Percentiles rank a stretch among this genome's conserved stretches.
phyloP scores from a whole-genome alignment of 2,113 vertebrate genomes.

The Suncus etruscus region DNA sequence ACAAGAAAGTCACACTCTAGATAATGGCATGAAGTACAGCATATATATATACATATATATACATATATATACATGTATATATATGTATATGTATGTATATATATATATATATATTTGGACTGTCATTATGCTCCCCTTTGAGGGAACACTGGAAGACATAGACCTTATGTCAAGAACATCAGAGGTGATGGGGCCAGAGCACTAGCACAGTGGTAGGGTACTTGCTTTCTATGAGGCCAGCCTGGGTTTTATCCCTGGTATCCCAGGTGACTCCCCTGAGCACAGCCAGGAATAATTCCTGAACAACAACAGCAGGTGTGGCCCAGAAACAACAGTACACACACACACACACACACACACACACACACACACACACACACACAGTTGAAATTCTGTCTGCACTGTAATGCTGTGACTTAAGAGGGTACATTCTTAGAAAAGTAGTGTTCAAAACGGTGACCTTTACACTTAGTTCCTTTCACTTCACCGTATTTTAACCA shows the following conservation, averaged over 20 bases:
- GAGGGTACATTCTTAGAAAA: not conserved
- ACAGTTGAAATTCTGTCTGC: not conserved
- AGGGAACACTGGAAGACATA: not conserved
- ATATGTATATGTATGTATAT: too few relatives aligned
- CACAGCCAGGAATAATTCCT: too few relatives aligned
- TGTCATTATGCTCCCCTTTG: not conserved
- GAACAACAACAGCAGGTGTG: too few relatives aligned
- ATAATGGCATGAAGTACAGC: not conserved
- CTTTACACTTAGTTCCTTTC: not conserved
- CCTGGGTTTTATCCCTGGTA: too few relatives aligned
- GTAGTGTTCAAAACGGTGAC: not conserved
- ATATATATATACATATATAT: too few relatives aligned
- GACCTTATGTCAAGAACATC: not conserved
- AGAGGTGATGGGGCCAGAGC: not conserved
- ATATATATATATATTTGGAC: not conserved
- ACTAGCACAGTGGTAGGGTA: too few relatives aligned
- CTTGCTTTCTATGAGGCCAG: too few relatives aligned
- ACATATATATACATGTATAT: too few relatives aligned
- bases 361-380: too few relatives aligned
- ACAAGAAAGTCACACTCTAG: not conserved
- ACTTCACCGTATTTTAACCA: conserved; percentile 30
- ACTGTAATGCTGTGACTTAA: not conserved
- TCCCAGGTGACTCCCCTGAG: too few relatives aligned
- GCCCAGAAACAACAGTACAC: too few relatives aligned
- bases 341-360: too few relatives aligned